These are phyloP conservation scores for Cossypha polioptera DNA, from an alignment of 2,797 vertebrate species.

Conservation along the genomic window DNA sequence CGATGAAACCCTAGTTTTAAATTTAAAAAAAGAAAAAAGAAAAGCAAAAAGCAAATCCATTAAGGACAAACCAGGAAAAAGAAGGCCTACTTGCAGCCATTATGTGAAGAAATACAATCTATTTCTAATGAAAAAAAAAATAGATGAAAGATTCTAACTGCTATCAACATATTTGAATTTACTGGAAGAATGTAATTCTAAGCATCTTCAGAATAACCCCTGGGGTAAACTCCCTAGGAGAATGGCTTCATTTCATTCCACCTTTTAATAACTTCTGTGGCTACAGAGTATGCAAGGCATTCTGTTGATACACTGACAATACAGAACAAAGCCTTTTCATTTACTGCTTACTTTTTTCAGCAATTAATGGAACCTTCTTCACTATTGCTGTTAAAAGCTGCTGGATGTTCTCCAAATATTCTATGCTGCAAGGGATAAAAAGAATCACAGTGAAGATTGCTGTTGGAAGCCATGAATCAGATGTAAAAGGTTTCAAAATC, in stretches of 20 bases:
- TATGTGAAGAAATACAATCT: not conserved
- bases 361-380: slow-evolving; percentile 94
- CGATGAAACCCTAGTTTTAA: not conserved
- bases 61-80: not conserved
- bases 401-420: slow-evolving; percentile 90
- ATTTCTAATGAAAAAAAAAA: not conserved
- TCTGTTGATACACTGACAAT: not conserved
- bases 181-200: not conserved
- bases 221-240: not conserved
- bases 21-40: not conserved
- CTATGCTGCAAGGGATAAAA: slow-evolving; percentile 79
- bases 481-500: not conserved
- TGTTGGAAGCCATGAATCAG: not conserved
- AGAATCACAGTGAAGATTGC: slow-evolving; percentile 2
- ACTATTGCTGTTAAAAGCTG: slow-evolving; percentile 92
- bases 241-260: not conserved
- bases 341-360: slow-evolving; percentile 88
- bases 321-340: slow-evolving; percentile 1
- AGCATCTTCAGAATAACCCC: not conserved
- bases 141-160: not conserved
- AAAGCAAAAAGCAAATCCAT: not conserved
- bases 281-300: not conserved
- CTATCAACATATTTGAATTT: not conserved
- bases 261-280: not conserved
- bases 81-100: not conserved